Base-by-base conservation (phyloP, 2,888 invertebrate species). In the Poecilobothrus nobilitatus region DNA sequence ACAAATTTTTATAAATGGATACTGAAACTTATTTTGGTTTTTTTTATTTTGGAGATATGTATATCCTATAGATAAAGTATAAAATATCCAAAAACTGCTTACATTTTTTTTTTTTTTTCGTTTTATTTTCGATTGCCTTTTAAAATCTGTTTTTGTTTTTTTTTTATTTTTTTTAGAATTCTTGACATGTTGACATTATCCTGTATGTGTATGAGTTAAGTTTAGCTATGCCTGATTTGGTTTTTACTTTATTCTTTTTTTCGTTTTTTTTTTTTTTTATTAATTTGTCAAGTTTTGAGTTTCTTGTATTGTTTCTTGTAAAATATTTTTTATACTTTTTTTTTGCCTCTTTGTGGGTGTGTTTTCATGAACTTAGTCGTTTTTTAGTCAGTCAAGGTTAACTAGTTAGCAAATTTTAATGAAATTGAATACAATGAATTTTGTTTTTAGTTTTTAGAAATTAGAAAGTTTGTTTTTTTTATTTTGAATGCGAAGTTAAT, bases 361-460 rank as follows among this genome's bases (percentile, higher is more conserved):
- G 53, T 53, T 9, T 18, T 53, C n/a, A n/a, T 53, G 53, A 53
- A 53, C 53, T 53, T 53, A 53, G n/a, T 18, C 18, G 15, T 12
- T 53, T 53, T 53, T 53, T 53, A 53, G 53, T 53, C 53, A 53
- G 53, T 53, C 53, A 53, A 53, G 53, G 53, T 53, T 53, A 53
- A 53, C 53, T 3, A n/a, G 53, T 53, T 53, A 18, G 6, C 15
- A 53, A 53, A 18, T 53, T 18, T 12, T 15, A 53, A 53, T n/a
- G n/a, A 53, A n/a, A 53, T 12, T 53, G 53, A 15, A 53, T 53
- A 53, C 7, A 53, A 6, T 53, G n/a, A n/a, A n/a, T 53, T 53
- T 4, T 53, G 2, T 37, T 37, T 53, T 53, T 53, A 12, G 2
- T 53, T 53, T 53, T 53, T 53, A 2, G 53, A 3, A 53, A 53